A percentile compares a stretch with the other conserved stretches of the same genome.
Conservation (phyloP, 2,888 invertebrate species). For the Hypercompe scribonia region DNA sequence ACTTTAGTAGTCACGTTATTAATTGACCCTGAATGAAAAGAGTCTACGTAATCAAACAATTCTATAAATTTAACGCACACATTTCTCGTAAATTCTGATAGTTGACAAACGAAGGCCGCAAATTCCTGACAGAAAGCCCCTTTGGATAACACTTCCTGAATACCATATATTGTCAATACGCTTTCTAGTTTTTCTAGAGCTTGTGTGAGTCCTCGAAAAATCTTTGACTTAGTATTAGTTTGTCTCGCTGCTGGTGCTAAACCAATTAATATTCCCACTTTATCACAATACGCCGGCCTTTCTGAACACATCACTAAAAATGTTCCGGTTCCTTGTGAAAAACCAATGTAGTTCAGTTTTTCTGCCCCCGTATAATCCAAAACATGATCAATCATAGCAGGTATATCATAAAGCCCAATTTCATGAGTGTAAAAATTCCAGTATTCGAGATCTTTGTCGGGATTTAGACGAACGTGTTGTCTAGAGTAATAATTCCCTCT, state of each 20-base stretch:
- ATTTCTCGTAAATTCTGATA: slow-evolving; percentile 49
- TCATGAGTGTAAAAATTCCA: slow-evolving; percentile 77
- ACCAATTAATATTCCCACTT: slow-evolving; percentile 86
- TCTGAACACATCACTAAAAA: slow-evolving; percentile 88
- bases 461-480: slow-evolving; percentile 75
- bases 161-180: slow-evolving; percentile 49
- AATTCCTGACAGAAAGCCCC: slow-evolving; percentile 65
- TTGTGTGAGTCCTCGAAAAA: slow-evolving; percentile 48
- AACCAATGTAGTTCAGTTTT: slow-evolving; percentile 62
- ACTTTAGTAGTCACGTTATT: slow-evolving; percentile 57
- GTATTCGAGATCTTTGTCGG: slow-evolving; percentile 58
- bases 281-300: slow-evolving; percentile 88
- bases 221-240: slow-evolving; percentile 84
- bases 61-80: slow-evolving; percentile 56
- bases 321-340: slow-evolving; percentile 55
- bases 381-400: slow-evolving; percentile 84
- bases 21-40: slow-evolving; percentile 67
- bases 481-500: slow-evolving; percentile 79
- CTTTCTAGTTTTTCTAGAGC: slow-evolving; percentile 49
- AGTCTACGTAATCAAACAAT: slow-evolving; percentile 56
- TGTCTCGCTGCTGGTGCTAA: slow-evolving; percentile 88
- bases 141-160: slow-evolving; percentile 65
- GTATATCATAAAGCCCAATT: slow-evolving; percentile 89
- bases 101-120: slow-evolving; percentile 65
- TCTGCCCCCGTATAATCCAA: slow-evolving; percentile 58